Evolutionary conservation across 2,888 invertebrate species (phyloP).

Genomic region (Catonia carolina): DNA sequence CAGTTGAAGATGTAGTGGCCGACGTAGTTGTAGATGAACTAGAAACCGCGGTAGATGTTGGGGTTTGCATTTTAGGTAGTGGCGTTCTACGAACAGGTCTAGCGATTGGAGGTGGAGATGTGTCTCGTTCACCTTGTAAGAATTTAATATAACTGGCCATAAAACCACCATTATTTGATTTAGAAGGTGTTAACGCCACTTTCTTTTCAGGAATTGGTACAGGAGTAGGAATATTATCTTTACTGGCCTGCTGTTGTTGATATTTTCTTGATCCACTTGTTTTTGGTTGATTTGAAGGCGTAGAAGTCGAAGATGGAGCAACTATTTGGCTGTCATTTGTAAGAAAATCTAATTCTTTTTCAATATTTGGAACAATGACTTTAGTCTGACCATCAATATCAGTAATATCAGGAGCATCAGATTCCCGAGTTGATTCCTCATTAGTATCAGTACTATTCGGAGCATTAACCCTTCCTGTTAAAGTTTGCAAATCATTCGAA

Average conservation of each 20-base stretch:
- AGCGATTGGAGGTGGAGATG: slow-evolving; percentile 68
- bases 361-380: slow-evolving; percentile 82
- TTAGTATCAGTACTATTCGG: slow-evolving; percentile 40
- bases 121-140: slow-evolving; percentile 72
- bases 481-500: too few species aligned
- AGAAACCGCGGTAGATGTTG: slow-evolving; percentile 17
- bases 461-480: too few species aligned
- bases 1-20: slow-evolving; percentile 41
- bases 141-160: slow-evolving; percentile 85
- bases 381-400: slow-evolving; percentile 67
- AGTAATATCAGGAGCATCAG: slow-evolving; percentile 67
- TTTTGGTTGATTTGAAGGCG: too few species aligned
- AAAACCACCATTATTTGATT: slow-evolving; percentile 59
- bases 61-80: background rate
- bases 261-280: too few species aligned
- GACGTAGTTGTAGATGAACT: slow-evolving; percentile 40
- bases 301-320: background rate
- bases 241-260: too few species aligned
- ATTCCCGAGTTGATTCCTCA: slow-evolving; percentile 57
- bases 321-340: slow-evolving; percentile 27
- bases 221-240: too few species aligned
- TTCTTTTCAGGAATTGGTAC: slow-evolving; percentile 30
- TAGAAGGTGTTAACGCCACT: slow-evolving; percentile 45
- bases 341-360: slow-evolving; percentile 78
- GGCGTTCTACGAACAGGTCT: slow-evolving; percentile 48